These are phyloP conservation scores for Notarius quadriscutis DNA, from an alignment of 2,113 vertebrate genomes.

Conservation along the genomic window DNA sequence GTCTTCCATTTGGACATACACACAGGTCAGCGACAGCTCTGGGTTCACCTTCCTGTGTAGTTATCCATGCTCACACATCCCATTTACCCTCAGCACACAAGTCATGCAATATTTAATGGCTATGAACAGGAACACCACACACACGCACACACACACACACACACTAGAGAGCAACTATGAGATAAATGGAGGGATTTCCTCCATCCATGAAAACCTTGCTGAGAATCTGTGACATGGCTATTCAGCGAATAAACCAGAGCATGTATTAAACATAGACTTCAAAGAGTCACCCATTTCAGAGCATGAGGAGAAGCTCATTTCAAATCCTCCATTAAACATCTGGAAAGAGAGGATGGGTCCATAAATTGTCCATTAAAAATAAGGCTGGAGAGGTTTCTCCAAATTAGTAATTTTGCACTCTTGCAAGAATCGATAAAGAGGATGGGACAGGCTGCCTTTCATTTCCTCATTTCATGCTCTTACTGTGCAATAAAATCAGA, in stretches of 20 bases:
- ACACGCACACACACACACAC: slow-evolving; percentile 1
- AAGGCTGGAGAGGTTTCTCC: slow-evolving; percentile 4
- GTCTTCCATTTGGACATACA: background rate
- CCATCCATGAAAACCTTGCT: slow-evolving; percentile 15
- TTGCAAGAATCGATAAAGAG: background rate
- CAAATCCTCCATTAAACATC: slow-evolving; percentile 44
- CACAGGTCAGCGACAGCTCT: slow-evolving; percentile 19
- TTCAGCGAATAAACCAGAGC: slow-evolving; percentile 25
- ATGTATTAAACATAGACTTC: slow-evolving; percentile 26
- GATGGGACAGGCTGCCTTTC: background rate
- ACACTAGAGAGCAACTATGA: slow-evolving; percentile 10
- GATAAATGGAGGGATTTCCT: slow-evolving; percentile 33
- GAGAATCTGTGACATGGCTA: slow-evolving; percentile 30
- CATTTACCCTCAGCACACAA: slow-evolving; percentile 32
- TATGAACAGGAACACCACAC: slow-evolving; percentile 17
- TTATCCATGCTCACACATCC: slow-evolving; percentile 35
- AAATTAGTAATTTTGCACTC: background rate
- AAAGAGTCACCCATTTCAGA: slow-evolving; percentile 23
- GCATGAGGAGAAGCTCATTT: slow-evolving; percentile 25
- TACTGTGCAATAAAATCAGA: slow-evolving; percentile 12
- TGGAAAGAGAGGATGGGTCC: background rate
- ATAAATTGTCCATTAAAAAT: slow-evolving; percentile 34
- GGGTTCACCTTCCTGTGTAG: slow-evolving; percentile 2
- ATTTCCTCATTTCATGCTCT: slow-evolving; percentile 4
- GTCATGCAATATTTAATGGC: slow-evolving; percentile 17